phyloP scores from a whole-genome alignment of 2,888 invertebrate genomes.

The Siphlonurus alternatus region DNA sequence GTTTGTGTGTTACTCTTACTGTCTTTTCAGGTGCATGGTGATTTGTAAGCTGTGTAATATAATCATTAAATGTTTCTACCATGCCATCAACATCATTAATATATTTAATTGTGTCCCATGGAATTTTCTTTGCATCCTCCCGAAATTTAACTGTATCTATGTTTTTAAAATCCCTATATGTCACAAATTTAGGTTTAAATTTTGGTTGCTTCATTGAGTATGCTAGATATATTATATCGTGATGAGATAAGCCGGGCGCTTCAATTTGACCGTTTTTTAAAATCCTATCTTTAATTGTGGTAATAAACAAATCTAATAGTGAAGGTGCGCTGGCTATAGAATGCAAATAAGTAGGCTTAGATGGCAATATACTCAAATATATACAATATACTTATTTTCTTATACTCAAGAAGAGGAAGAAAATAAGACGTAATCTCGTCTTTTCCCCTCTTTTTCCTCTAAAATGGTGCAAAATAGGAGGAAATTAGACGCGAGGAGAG shows the following conservation, averaged over 20 bases:
- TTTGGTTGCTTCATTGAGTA: not conserved
- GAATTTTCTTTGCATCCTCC: not conserved
- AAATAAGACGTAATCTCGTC: too few species aligned
- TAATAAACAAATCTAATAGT: not conserved
- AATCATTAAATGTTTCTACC: not conserved
- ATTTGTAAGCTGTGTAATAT: not conserved
- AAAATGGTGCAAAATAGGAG: too few species aligned
- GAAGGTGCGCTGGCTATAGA: not conserved
- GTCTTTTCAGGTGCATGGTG: not conserved
- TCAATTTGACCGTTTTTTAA: not conserved
- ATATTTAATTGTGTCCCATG: not conserved
- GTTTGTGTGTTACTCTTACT: not conserved
- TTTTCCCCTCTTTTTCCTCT: too few species aligned
- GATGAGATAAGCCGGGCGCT: not conserved
- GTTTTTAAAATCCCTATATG: not conserved
- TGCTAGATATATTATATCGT: not conserved
- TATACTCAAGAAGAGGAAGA: too few species aligned
- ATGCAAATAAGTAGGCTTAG: not conserved
- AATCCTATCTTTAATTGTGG: not conserved
- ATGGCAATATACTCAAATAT: not conserved
- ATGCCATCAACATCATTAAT: not conserved
- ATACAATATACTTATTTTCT: too few species aligned
- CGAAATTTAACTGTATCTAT: not conserved
- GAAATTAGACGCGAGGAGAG: too few species aligned
- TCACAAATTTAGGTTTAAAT: not conserved